phyloP scores from a whole-genome alignment of 2,113 vertebrate genomes.

The Eubucco bourcierii region DNA sequence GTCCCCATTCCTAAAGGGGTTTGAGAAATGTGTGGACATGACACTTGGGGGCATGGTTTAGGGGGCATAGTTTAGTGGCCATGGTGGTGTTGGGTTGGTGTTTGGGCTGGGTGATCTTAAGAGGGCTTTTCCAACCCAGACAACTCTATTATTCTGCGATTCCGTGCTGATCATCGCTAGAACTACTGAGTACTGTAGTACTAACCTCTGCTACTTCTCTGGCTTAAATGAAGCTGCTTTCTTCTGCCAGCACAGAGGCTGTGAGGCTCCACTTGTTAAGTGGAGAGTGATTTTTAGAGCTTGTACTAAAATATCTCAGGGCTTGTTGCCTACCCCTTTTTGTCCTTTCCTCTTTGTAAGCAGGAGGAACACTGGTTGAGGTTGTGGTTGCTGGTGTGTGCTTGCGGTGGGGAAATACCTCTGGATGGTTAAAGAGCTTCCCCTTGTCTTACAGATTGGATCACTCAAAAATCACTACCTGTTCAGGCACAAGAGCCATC shows the following conservation, averaged over 20 bases:
- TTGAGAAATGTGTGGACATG: too few relatives aligned
- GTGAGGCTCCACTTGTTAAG: not conserved
- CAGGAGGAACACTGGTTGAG: not conserved
- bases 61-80: too few relatives aligned
- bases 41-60: too few relatives aligned
- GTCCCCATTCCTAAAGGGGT: too few relatives aligned
- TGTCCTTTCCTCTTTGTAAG: not conserved
- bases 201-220: not conserved
- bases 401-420: not conserved
- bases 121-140: too few relatives aligned
- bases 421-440: not conserved
- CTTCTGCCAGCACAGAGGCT: not conserved
- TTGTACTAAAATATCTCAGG: not conserved
- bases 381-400: not conserved
- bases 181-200: not conserved
- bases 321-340: not conserved
- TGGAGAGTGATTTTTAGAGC: not conserved
- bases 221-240: not conserved
- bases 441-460: constrained; percentile 84
- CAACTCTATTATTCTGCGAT: too few relatives aligned
- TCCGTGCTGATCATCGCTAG: fast-evolving
- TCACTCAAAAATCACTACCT: constrained; percentile 94
- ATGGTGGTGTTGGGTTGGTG: too few relatives aligned
- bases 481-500: constrained; percentile 88
- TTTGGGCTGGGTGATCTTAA: too few relatives aligned